Percentiles rank a stretch among this genome's conserved stretches.
Conservation (phyloP, 2,888 invertebrate genomes). For the Amphipyra tragopoginis region DNA sequence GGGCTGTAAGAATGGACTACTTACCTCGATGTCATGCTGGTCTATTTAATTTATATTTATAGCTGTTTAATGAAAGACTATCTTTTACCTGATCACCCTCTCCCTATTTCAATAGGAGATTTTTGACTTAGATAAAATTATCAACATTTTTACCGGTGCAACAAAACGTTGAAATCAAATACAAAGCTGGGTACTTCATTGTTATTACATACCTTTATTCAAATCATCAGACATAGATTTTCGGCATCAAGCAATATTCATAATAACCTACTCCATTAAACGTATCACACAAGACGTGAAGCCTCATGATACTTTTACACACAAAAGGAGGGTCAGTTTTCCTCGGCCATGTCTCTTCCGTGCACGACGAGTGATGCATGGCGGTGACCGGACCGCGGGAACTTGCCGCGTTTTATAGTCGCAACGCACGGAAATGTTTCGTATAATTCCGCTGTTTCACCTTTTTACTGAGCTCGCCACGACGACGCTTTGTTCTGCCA, state of each 20-base stretch:
- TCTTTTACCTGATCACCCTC: constrained; percentile 7
- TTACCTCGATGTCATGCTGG: constrained; percentile 23
- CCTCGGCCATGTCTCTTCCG: constrained; percentile 39
- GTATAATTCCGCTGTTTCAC: constrained; percentile 50
- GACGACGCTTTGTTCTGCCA: constrained; percentile 34
- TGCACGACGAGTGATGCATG: constrained; percentile 50
- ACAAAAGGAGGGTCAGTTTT: constrained; percentile 35
- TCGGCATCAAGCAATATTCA: not conserved
- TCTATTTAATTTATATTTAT: constrained; percentile 27
- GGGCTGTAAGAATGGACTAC: constrained; percentile 6
- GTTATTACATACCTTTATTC: not conserved
- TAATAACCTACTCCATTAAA: not conserved
- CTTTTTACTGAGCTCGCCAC: constrained; percentile 34
- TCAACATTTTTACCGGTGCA: not conserved
- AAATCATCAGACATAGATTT: too few species aligned
- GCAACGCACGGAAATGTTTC: constrained; percentile 48
- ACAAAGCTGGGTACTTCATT: not conserved
- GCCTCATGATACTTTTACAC: constrained; percentile 9
- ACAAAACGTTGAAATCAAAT: not conserved
- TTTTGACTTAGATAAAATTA: constrained; percentile 7
- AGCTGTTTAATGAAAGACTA: constrained; percentile 10
- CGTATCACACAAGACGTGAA: constrained; percentile 9
- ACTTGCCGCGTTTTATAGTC: constrained; percentile 40
- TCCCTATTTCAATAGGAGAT: constrained; percentile 3
- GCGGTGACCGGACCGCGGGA: constrained; percentile 19